Percentiles rank a stretch among this genome's conserved stretches.
phyloP scores from a whole-genome alignment of 2,113 vertebrate genomes.

The Tachycineta bicolor region DNA sequence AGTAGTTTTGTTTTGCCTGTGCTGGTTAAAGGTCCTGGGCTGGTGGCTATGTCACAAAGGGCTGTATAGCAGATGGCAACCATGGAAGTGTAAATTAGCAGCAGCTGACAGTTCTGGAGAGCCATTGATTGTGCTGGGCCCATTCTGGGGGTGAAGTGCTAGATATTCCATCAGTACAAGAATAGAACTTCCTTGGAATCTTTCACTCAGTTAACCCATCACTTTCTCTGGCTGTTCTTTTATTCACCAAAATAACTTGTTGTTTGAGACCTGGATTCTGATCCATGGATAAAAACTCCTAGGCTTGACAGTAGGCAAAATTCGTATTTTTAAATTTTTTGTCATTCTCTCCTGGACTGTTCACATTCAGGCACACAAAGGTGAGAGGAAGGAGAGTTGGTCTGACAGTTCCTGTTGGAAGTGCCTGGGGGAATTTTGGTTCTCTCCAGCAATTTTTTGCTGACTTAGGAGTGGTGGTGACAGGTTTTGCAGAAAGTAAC shows the following conservation, averaged over 20 bases:
- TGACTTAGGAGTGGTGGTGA: not conserved
- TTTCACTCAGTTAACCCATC: not conserved
- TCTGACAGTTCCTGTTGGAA: fast-evolving
- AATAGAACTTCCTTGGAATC: not conserved
- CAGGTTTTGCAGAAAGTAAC: not conserved
- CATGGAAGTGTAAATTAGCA: slow-evolving; percentile 57
- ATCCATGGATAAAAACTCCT: not conserved
- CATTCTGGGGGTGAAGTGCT: not conserved
- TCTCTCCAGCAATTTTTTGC: not conserved
- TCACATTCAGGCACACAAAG: not conserved
- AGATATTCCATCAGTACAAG: not conserved
- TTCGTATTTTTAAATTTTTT: not conserved
- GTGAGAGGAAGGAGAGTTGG: not conserved
- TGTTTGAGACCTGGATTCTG: not conserved
- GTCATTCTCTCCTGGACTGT: not conserved
- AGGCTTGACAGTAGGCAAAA: not conserved
- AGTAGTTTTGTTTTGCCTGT: not conserved
- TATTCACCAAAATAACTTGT: not conserved
- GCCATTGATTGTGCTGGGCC: not conserved
- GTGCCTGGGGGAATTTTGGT: not conserved
- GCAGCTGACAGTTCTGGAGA: slow-evolving; percentile 47
- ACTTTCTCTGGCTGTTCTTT: not conserved
- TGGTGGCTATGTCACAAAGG: slow-evolving; percentile 23
- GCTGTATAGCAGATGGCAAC: slow-evolving; percentile 56
- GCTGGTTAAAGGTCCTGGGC: not conserved